Evolutionary conservation across 2,113 vertebrate genomes (phyloP).

Genomic region (Indicator maculatus): DNA sequence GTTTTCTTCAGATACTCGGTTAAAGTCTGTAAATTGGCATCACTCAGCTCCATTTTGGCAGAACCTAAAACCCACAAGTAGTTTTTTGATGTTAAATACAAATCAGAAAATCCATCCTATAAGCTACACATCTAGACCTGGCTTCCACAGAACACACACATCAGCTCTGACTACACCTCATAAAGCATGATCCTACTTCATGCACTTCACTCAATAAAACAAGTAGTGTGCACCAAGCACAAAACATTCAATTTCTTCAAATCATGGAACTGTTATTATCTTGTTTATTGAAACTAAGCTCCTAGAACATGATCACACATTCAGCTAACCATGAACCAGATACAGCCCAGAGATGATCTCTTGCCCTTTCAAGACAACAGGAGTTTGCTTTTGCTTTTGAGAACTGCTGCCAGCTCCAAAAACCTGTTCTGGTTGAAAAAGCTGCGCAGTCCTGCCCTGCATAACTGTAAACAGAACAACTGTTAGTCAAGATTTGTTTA

Average conservation of each 20-base stretch:
- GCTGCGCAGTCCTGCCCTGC: not conserved
- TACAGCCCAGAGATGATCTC: not conserved
- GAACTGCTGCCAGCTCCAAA: not conserved
- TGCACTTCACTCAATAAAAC: not conserved
- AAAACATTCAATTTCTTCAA: not conserved
- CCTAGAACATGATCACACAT: not conserved
- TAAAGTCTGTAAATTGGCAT: conserved; percentile 92
- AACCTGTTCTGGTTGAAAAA: not conserved
- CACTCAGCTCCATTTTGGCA: conserved; percentile 92
- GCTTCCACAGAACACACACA: not conserved
- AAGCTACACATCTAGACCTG: not conserved
- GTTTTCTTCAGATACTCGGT: conserved; percentile 97
- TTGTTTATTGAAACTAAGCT: not conserved
- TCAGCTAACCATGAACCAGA: not conserved
- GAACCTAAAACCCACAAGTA: conserved; percentile 65
- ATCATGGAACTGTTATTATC: not conserved
- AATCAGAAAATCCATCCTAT: not conserved
- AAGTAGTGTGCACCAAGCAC: not conserved
- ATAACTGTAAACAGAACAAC: not conserved
- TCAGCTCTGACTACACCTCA: not conserved
- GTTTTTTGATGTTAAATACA: not conserved
- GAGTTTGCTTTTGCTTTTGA: not conserved
- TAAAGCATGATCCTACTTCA: not conserved
- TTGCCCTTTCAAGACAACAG: not conserved
- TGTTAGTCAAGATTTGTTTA: not conserved